phyloP scores from a whole-genome alignment of 2,113 vertebrate genomes.

The Microcebus griseorufus region DNA sequence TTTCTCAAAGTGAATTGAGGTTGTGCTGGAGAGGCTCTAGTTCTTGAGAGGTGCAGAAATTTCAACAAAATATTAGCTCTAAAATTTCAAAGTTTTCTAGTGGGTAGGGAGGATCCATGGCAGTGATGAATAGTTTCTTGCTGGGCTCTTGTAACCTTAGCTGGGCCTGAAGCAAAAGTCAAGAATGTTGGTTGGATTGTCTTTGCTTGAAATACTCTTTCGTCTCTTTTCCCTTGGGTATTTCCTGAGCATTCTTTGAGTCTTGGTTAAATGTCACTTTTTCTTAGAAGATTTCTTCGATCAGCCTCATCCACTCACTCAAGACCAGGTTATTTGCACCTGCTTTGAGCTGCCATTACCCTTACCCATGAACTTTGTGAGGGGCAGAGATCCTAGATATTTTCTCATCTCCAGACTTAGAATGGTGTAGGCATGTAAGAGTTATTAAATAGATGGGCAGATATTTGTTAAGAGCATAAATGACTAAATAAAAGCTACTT shows the following conservation, averaged over 20 bases:
- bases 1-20: not conserved
- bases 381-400: not conserved
- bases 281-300: not conserved
- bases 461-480: not conserved
- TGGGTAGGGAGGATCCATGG: not conserved
- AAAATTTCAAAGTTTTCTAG: not conserved
- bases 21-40: not conserved
- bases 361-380: not conserved
- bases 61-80: not conserved
- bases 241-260: not conserved
- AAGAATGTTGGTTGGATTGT: not conserved
- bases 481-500: not conserved
- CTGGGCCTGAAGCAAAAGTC: not conserved
- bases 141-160: not conserved
- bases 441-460: not conserved
- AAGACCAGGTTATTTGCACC: not conserved
- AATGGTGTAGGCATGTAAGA: not conserved
- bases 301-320: not conserved
- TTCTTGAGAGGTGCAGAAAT: not conserved
- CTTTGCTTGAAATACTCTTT: slow-evolving; percentile 6
- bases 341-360: not conserved
- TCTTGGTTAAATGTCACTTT: not conserved
- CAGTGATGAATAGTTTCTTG: not conserved
- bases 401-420: not conserved
- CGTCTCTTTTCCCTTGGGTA: not conserved